Base-by-base conservation (phyloP, 1,140 invertebrate species). In the Lucilia cuprina region DNA sequence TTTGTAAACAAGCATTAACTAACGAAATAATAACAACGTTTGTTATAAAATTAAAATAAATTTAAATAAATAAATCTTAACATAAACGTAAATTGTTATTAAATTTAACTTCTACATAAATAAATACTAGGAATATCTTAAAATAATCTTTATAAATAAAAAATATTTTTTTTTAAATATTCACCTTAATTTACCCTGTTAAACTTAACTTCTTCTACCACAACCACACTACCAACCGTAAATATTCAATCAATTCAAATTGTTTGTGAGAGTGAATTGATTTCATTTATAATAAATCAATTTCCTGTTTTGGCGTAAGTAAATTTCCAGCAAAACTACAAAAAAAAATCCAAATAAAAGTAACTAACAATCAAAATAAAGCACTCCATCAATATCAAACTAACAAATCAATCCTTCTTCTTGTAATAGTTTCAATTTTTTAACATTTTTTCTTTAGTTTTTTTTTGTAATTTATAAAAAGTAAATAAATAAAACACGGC, bases 221-320 rank as follows among this genome's bases (percentile, higher is more conserved):
- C 50, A 5, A 60, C n/a, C 14, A 17, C 25, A 30, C 25, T 30
- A 30, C 25, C 25, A 30, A 30, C 13, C 17, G 65, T 19, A 21
- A 70, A 21, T 70, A 70, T 21, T 21, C 10, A 21, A 70, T 9
- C 9, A 21, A 70, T 25, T 70, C 8, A 70, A 70, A 70, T 70
- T 70, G 65, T 70, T 60, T 21, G 5, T 70, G 9, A 21, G 41
- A 41, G 41, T 41, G 41, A 25, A 21, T 70, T 70, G 65, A 21
- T 70, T 19, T 41, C 41, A 41, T 41, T 70, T 70, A 10, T 70
- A 19, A 70, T 70, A 70, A 70, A 70, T 70, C 65, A 70, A 70
- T 70, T 70, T 70, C 65, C 65, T 70, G 65, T 19, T 70, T 25
- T 70, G 65, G 65, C 65, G 65, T 70, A 70, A 70, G 65, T 70